Conservation (phyloP, 2,113 vertebrate genomes). For the Seriola rivoliana region DNA sequence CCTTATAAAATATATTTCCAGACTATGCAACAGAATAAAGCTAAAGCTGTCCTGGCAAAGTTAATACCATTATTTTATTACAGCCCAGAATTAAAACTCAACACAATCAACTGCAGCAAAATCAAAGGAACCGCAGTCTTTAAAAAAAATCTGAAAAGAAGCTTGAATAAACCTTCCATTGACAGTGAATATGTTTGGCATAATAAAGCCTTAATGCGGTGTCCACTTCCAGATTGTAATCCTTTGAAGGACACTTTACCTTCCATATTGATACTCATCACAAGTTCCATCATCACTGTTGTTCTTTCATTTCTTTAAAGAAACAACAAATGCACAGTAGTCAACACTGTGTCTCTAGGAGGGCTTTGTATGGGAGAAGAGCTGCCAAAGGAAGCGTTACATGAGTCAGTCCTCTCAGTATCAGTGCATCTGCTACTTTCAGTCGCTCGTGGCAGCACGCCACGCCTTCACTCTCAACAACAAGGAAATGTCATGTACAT, state of each 20-base stretch:
- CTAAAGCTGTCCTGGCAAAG: background rate
- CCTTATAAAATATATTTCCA: background rate
- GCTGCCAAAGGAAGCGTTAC: slow-evolving; percentile 10
- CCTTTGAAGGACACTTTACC: background rate
- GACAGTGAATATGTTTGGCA: background rate
- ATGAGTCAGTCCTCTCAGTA: slow-evolving; percentile 14
- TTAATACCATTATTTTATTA: background rate
- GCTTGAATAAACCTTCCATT: background rate
- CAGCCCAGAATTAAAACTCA: background rate
- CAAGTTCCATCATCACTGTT: background rate
- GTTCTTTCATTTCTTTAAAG: background rate
- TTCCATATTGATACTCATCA: background rate
- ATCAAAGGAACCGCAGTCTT: background rate
- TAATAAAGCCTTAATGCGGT: background rate
- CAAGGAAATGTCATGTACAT: background rate
- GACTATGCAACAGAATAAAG: background rate
- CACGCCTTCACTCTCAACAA: background rate
- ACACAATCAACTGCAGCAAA: background rate
- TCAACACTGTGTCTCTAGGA: slow-evolving; percentile 11
- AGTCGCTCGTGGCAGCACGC: background rate
- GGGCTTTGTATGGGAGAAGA: slow-evolving; percentile 14
- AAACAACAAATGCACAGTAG: background rate
- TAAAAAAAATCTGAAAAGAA: background rate
- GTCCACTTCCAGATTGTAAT: background rate
- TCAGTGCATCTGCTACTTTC: slow-evolving; percentile 15